These are phyloP conservation scores for Sebastes fasciatus DNA, from an alignment of 2,113 vertebrate genomes.

Conservation along the genomic window DNA sequence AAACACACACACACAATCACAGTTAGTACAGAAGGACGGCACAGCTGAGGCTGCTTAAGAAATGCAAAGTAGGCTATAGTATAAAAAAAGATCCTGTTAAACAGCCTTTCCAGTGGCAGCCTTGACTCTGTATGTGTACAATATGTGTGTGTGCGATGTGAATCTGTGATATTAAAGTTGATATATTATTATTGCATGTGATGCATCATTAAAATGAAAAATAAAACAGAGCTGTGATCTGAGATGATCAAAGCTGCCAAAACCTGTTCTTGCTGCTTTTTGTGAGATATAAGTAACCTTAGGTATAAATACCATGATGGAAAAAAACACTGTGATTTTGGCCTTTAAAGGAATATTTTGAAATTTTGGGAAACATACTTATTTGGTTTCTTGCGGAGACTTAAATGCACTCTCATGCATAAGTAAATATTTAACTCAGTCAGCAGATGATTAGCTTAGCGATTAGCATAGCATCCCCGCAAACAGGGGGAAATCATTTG, in stretches of 20 bases:
- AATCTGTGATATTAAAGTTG: background rate
- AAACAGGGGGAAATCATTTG: background rate
- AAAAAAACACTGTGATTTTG: background rate
- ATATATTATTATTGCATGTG: background rate
- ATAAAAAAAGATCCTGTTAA: conserved; percentile 29
- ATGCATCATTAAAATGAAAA: background rate
- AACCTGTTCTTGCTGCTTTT: background rate
- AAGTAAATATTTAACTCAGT: background rate
- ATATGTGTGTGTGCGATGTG: background rate
- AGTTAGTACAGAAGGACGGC: conserved; percentile 29
- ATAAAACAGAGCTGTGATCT: background rate
- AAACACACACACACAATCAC: conserved; percentile 37
- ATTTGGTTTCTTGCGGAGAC: background rate
- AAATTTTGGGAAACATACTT: background rate
- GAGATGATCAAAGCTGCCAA: background rate
- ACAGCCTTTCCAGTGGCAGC: conserved; percentile 11
- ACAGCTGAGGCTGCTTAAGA: conserved; percentile 24
- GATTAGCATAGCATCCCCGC: background rate
- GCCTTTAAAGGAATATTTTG: background rate
- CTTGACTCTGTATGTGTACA: background rate
- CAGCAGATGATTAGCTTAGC: background rate
- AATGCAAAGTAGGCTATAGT: conserved; percentile 28
- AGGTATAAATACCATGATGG: background rate
- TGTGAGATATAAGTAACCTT: background rate
- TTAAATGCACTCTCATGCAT: background rate